phyloP scores from a whole-genome alignment of 2,113 vertebrate species.

The Tetrao urogallus region DNA sequence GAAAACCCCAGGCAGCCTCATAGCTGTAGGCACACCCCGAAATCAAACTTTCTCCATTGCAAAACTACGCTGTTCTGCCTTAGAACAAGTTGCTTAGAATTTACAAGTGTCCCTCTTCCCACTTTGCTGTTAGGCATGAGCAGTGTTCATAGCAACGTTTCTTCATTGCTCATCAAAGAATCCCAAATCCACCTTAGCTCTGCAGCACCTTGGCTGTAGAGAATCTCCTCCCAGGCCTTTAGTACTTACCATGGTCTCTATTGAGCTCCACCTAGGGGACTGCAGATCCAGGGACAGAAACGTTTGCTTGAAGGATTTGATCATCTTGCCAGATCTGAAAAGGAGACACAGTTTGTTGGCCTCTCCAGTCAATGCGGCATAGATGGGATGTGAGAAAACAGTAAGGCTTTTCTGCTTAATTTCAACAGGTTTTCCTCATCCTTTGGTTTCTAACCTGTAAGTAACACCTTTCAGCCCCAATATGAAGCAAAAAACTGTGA shows the following conservation, averaged over 20 bases:
- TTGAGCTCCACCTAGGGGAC: conserved; percentile 53
- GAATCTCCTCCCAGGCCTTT: not conserved
- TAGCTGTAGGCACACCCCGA: not conserved
- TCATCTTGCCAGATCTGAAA: conserved; percentile 60
- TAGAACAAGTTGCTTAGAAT: not conserved
- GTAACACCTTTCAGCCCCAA: not conserved
- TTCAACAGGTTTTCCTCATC: not conserved
- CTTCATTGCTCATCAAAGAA: not conserved
- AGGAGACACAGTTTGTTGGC: not conserved
- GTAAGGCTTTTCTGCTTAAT: not conserved
- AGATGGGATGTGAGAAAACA: not conserved
- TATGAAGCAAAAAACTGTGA: not conserved
- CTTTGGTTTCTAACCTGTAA: not conserved
- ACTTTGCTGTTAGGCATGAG: not conserved
- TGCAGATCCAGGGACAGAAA: conserved; percentile 68
- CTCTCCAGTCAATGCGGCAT: not conserved
- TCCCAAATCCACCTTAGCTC: not conserved
- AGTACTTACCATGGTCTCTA: not conserved
- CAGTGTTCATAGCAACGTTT: not conserved
- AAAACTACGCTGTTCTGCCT: not conserved
- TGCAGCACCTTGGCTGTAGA: not conserved
- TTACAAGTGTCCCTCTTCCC: not conserved
- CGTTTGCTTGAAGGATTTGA: conserved; percentile 63
- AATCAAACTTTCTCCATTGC: not conserved
- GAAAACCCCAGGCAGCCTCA: not conserved